Base-by-base conservation (phyloP, 2,888 invertebrate genomes). In the Plebejus melissa region DNA sequence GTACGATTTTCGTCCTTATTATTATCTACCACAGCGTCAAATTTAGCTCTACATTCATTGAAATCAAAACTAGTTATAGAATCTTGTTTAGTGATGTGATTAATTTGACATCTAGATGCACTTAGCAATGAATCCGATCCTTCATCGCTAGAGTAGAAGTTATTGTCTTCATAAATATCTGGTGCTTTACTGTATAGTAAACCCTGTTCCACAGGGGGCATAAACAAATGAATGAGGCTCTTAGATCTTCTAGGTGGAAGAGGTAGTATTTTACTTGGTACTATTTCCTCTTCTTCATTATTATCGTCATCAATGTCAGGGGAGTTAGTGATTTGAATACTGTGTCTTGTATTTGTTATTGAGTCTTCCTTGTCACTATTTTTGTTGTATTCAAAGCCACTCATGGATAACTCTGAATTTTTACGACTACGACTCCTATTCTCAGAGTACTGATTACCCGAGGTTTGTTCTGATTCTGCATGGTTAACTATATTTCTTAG, bases 401-500 rank as follows among this genome's bases (percentile, higher is more conserved):
- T 89, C 1, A 90, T 80, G 0, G 89, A 87, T 0, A 90, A 87
- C 86, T 94, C 93, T 7, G 93, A 91, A 54, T 88, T 89, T 77
- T 90, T 88, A 76, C 91, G 91, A 78, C 89, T 90, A 79, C 88
- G 88, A 58, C 90, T 88, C 75, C 87, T 86, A 70, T 85, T 86
- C 74, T 91, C 90, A 28, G 80, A 81, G 70, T 87, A 82, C 77
- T 87, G 89, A 75, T 89, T 93, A 80, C 93, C 94, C 79, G 91
- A 89, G 76, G 94, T 94, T 76, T 94, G 93, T 87, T 96, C 95
- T 0, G 96, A 96, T 88, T 97, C 97, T 0, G 97, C 97, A 82
- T 97, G 96, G 83, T 96, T 97, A 0, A 97, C 97, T 78, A 98
- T 97, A 82, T 97, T 97, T 79, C 96, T 94, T 58, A 98, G 88